Base-by-base conservation (phyloP, 2,797 vertebrate species). In the Sebastes diaconus region DNA sequence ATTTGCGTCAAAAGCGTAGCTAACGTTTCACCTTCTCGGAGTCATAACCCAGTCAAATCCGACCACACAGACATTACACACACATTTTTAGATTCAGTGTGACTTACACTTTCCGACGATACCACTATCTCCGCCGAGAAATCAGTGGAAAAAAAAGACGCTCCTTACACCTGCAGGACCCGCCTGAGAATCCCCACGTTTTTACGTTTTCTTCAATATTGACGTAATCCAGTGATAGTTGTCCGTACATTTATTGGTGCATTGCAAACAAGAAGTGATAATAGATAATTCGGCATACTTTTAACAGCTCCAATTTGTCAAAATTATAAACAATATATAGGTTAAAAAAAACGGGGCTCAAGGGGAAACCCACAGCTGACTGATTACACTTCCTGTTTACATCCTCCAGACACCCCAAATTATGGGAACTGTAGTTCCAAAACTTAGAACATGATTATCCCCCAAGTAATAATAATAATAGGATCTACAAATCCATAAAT, bases 351-450 rank as follows among this genome's bases (percentile, higher is more conserved):
- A 22, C 4, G 3, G 3, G 14, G 6, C 8, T 39, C 27, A 24
- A 36, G 0, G 14, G 11, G 24, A 12, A 12, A 14, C 20, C 30
- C 18, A 25, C 29, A 58, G 20, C 20, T 75, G 65, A 68, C 25
- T 16, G 7, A 25, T n/a, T 52, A 27, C 13, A 55, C 24, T 66
- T 73, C 60, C 29, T 74, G 32, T 74, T 74, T 74, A 22, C 32
- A 29, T 36, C 32, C 30, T 8, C 42, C 16, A 12, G 61, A 27
- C 2, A 11, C 46, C 18, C 12, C 20, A 39, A 42, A 69, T 58
- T 8, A 69, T 27, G 50, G 27, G 36, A 70, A 27, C 0, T 75
- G 39, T 63, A 32, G 57, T 46, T 65, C 9, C 1, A 29, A 58
- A 58, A 25, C 10, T 24, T 3, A 20, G 4, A 10, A 6, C 24